Percentiles rank a stretch among this genome's conserved stretches.
phyloP scores from a whole-genome alignment of 2,888 invertebrate species.

The Tetragonisca angustula region DNA sequence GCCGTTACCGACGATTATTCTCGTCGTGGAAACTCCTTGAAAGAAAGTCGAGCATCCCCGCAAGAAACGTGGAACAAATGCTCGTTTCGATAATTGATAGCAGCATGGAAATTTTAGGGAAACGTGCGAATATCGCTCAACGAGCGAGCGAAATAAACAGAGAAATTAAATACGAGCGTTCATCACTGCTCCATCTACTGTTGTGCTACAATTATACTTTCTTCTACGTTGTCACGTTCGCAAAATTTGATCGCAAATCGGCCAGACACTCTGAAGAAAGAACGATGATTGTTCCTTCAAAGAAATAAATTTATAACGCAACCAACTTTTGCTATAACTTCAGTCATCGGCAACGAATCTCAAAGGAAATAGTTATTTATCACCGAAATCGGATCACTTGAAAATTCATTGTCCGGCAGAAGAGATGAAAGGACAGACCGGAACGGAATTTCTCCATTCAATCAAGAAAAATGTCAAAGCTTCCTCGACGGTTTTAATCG shows the following conservation, averaged over 20 bases:
- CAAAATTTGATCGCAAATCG: too few species aligned
- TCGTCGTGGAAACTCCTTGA: background rate
- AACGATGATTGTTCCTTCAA: too few species aligned
- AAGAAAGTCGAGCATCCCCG: background rate
- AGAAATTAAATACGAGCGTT: too few species aligned
- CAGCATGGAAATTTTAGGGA: background rate
- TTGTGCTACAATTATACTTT: too few species aligned
- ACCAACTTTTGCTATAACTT: too few species aligned
- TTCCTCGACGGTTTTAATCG: background rate
- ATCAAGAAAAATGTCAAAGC: background rate
- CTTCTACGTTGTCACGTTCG: too few species aligned
- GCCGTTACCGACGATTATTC: slow-evolving; percentile 38
- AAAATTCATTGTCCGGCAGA: background rate
- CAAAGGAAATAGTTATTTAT: background rate
- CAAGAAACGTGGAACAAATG: slow-evolving; percentile 7
- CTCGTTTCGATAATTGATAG: slow-evolving; percentile 2
- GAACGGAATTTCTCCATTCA: background rate
- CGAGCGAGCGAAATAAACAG: background rate
- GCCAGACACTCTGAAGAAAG: too few species aligned
- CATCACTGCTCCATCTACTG: too few species aligned
- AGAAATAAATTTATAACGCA: too few species aligned
- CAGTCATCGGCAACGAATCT: too few species aligned
- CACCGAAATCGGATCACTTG: background rate
- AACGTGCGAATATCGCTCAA: background rate
- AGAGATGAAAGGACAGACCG: background rate